phyloP scores from a whole-genome alignment of 2,113 vertebrate genomes.

The Notothenia coriiceps region DNA sequence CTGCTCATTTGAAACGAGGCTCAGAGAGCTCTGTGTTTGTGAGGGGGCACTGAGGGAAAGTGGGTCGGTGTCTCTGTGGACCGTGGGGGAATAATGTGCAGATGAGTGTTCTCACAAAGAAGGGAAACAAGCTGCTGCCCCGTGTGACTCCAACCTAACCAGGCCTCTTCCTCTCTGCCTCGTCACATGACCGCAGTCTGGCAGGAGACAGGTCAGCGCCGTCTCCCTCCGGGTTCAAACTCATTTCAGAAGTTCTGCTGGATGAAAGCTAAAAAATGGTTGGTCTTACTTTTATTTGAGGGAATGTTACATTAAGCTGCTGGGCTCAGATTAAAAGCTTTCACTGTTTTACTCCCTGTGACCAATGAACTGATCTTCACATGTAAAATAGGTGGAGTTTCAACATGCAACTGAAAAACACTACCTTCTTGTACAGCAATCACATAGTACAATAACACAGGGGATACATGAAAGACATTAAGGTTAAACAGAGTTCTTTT shows the following conservation, averaged over 20 bases:
- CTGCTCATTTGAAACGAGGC: slow-evolving; percentile 36
- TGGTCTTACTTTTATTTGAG: background rate
- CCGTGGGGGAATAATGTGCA: slow-evolving; percentile 50
- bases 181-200: slow-evolving; percentile 26
- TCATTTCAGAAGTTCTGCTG: slow-evolving; percentile 11
- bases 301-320: background rate
- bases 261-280: background rate
- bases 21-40: slow-evolving; percentile 9
- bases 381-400: background rate
- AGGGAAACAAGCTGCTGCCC: slow-evolving; percentile 39
- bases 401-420: background rate
- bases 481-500: too few species aligned
- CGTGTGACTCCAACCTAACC: slow-evolving; percentile 23
- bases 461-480: too few species aligned
- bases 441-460: too few species aligned
- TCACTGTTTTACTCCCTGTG: background rate
- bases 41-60: slow-evolving; percentile 53
- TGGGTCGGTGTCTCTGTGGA: slow-evolving; percentile 52
- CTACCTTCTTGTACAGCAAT: too few species aligned
- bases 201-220: slow-evolving; percentile 8
- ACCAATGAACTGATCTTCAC: background rate
- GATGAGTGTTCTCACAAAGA: slow-evolving; percentile 45
- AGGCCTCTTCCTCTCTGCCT: slow-evolving; percentile 42
- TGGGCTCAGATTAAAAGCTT: background rate
- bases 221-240: slow-evolving; percentile 8